Conservation (phyloP, 2,113 vertebrate species). For the Prinia subflava region DNA sequence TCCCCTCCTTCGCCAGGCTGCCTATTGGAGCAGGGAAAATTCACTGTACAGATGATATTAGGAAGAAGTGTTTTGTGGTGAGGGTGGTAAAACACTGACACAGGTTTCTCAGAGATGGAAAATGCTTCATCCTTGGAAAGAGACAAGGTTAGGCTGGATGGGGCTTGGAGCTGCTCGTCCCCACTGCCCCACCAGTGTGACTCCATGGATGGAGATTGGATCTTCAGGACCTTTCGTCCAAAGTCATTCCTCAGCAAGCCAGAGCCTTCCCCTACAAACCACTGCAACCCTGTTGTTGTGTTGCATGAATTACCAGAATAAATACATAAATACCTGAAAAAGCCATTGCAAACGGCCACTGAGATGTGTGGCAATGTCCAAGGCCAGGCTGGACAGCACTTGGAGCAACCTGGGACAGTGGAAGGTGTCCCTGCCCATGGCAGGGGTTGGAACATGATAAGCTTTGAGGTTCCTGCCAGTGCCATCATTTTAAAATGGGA, state of each 20-base stretch:
- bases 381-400: background rate
- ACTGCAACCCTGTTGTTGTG: background rate
- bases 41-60: fast-evolving
- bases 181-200: background rate
- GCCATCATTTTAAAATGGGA: background rate
- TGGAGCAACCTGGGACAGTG: fast-evolving
- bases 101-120: background rate
- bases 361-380: background rate
- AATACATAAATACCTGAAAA: background rate
- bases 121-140: no score
- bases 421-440: background rate
- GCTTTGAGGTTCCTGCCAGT: background rate
- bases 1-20: background rate
- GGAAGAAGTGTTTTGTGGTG: background rate
- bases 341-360: background rate
- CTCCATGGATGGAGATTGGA: background rate
- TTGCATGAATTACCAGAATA: background rate
- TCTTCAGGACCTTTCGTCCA: background rate
- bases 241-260: background rate
- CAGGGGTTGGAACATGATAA: background rate
- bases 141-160: no score
- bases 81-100: background rate
- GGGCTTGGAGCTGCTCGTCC: background rate
- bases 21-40: fast-evolving
- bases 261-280: background rate